Percentiles rank a stretch among this genome's conserved stretches.
These are phyloP conservation scores for Morphnarchus princeps DNA, from an alignment of 2,113 vertebrate genomes.

Conservation along the genomic window DNA sequence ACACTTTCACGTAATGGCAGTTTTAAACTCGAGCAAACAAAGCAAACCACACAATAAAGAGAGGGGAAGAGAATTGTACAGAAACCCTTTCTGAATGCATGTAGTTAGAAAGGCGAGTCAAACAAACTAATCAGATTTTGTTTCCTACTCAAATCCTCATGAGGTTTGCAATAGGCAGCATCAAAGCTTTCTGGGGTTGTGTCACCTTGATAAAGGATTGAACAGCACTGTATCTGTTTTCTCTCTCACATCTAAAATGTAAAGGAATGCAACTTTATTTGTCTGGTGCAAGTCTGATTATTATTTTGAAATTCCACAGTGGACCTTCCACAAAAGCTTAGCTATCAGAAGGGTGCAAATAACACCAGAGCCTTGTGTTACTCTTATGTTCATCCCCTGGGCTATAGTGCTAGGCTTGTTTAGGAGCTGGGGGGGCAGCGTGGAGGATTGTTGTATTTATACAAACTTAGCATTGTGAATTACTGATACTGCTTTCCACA, in stretches of 20 bases:
- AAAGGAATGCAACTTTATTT: conserved; percentile 67
- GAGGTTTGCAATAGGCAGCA: conserved; percentile 49
- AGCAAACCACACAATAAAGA: conserved; percentile 83
- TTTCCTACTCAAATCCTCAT: conserved; percentile 50
- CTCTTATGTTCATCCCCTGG: conserved; percentile 24
- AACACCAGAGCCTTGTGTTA: conserved; percentile 25
- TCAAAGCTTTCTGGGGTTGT: conserved; percentile 52
- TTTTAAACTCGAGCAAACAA: conserved; percentile 84
- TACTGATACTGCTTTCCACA: conserved; percentile 17
- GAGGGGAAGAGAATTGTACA: conserved; percentile 72
- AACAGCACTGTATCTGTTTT: conserved; percentile 27
- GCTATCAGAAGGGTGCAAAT: conserved; percentile 53
- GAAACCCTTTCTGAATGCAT: conserved; percentile 55
- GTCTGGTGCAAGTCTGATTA: conserved; percentile 51
- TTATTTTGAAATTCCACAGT: conserved; percentile 65
- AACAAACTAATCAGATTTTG: conserved; percentile 72
- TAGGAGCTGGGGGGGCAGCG: not conserved
- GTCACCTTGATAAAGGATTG: conserved; percentile 50
- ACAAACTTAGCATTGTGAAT: not conserved
- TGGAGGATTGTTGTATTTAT: not conserved
- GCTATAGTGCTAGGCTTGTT: not conserved
- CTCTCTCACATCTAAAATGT: conserved; percentile 61
- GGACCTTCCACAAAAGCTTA: conserved; percentile 16
- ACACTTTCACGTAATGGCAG: conserved; percentile 76
- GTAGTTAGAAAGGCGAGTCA: conserved; percentile 70